phyloP scores from a whole-genome alignment of 2,888 invertebrate genomes.

The Sclerodermus sp. region DNA sequence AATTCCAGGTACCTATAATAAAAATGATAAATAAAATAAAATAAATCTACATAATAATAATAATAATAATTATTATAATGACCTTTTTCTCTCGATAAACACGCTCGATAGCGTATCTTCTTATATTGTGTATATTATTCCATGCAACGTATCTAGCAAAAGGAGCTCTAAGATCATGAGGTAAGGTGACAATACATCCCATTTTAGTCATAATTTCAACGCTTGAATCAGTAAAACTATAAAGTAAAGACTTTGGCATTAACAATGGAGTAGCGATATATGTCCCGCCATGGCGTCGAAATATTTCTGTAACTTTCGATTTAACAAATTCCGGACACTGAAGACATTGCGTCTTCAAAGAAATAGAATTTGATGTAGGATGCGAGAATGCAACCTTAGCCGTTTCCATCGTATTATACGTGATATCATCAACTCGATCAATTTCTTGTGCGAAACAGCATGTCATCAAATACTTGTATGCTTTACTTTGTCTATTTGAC shows the following conservation, averaged over 20 bases:
- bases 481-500: slow-evolving; percentile 77
- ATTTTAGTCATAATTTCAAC: slow-evolving; percentile 86
- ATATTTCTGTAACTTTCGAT: slow-evolving; percentile 62
- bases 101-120: slow-evolving; percentile 83
- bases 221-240: slow-evolving; percentile 62
- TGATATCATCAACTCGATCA: slow-evolving; percentile 73
- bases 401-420: slow-evolving; percentile 72
- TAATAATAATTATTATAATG: slow-evolving; percentile 40
- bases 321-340: slow-evolving; percentile 43
- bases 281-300: slow-evolving; percentile 78
- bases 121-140: slow-evolving; percentile 74
- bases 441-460: slow-evolving; percentile 65
- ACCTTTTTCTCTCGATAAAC: slow-evolving; percentile 83
- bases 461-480: slow-evolving; percentile 71
- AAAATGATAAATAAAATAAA: slow-evolving; percentile 1
- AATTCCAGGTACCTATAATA: slow-evolving; percentile 61
- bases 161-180: slow-evolving; percentile 79
- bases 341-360: slow-evolving; percentile 33
- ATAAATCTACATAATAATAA: slow-evolving; percentile 1
- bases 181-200: slow-evolving; percentile 82
- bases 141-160: slow-evolving; percentile 83
- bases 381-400: slow-evolving; percentile 28
- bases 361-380: slow-evolving; percentile 27
- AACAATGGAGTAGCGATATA: slow-evolving; percentile 79
- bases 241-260: slow-evolving; percentile 71